Base-by-base conservation (phyloP, 92 coral and sea anemone genomes). In the Umimayanthus kanabou region DNA sequence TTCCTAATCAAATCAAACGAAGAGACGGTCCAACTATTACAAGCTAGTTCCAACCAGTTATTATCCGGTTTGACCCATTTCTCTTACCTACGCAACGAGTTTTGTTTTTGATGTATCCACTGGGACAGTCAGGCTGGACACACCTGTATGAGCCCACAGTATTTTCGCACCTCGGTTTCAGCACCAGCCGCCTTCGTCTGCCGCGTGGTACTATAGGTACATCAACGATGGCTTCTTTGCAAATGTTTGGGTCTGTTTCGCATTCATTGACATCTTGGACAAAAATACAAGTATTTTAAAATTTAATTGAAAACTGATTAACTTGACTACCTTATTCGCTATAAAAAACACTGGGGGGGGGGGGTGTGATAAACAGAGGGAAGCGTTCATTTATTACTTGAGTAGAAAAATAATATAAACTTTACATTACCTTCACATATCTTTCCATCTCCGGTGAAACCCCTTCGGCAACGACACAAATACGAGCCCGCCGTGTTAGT, bases 131-230 rank as follows among this genome's bases (percentile, higher is more conserved):
- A 50, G 87, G 87, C 39, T 70, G 29, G 5, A 26, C 77, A 29
- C 87, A 83, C 26, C n/a, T 8, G 66, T 83, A 83, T 25, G 87
- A 83, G 65, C 87, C 87, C n/a, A 45, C 23, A 25, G 87, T 43
- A 83, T 83, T 83, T 70, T 22, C 29, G 39, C 87, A 83, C 87
- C 50, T 30, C 43, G 77, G 78, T 39, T 83, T 42, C n/a, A 83
- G 77, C 42, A 83, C 20, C 23, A 71, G 26, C 39, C 77, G 87
- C 67, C 40, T 83, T 69, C 87, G 78, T 70, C 78, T 15, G 20
- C 87, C 87, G 28, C 87, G 87, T 69, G 42, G 87, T 53, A 42
- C 28, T 45, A 3, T 16, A 29, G 87, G 87, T 26, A 70, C 9
- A 15, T 83, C 87, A 4, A 83, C 78, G 20, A 9, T 23, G 15